Evolutionary conservation across 2,113 vertebrate genomes (phyloP), one percentile per base, ranked within the genome.

Genomic region (Zosterops pallidus): DNA sequence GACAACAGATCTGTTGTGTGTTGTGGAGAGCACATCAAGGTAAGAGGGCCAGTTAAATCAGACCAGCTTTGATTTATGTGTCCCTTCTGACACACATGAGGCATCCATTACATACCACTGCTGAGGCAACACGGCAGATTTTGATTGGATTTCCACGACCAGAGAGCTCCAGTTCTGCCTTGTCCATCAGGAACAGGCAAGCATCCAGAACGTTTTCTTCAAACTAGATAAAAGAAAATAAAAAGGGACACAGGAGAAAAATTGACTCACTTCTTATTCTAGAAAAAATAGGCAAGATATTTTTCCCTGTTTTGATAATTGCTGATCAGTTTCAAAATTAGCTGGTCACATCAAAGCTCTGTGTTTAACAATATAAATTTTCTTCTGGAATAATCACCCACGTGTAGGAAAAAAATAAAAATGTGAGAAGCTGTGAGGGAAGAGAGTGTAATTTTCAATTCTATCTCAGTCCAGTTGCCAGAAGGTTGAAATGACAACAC

Each of bases 141-240:
- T 99, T 99, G 94, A 99, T 63, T 18, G 99, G 98, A 86, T 99
- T 99, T 68, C 98, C 98, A 60, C 99, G 97, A 63, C 98, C 99
- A 74, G 98, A 98, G 49, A 99, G 98, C 77, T 99, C 99, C 98
- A 99, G 98, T 60, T 98, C 92, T 57, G 98, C 98, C 90, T 90
- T 98, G 97, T 99, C 99, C 99, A 99, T 98, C 94, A 99, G 93
- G 67, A 98, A 98, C 23, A 99, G 97, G 89, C 99, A 99, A 72
- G 99, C 98, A 37, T 99, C 99, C 89, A 99, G 98, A 82, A 99
- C 59, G 33, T 98, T 97, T 31, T 98, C 98, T 97, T 99, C 99
- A 98, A 99, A 99, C 99, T 99, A 80, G 55, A 92, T 47, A 81
- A 79, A 74, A 89, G 39, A 37, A 69, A 52, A 64, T 31, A 84